These are phyloP conservation scores for Bicyclus anynana DNA, from an alignment of 1,140 invertebrate species.

Conservation along the genomic window DNA sequence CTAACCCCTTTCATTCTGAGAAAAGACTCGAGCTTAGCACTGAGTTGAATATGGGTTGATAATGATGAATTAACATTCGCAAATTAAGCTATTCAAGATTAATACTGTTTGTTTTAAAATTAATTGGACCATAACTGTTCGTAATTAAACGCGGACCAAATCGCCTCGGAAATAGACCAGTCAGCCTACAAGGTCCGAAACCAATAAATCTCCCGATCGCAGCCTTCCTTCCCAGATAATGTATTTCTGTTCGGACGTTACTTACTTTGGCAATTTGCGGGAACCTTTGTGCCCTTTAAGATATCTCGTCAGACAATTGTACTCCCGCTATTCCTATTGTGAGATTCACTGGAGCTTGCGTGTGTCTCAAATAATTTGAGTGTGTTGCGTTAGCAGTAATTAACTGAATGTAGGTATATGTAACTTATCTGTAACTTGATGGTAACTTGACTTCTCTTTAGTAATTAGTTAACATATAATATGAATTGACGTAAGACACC, in stretches of 20 bases:
- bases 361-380: constrained; percentile 24
- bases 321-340: constrained; percentile 47
- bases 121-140: background rate
- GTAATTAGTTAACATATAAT: too few species aligned
- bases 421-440: too few species aligned
- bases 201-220: constrained; percentile 69
- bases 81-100: too few species aligned
- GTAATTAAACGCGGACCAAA: constrained; percentile 4
- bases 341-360: constrained; percentile 27
- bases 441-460: too few species aligned
- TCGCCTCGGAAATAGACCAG: constrained; percentile 54
- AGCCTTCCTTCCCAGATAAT: constrained; percentile 67
- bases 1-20: too few species aligned
- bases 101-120: background rate
- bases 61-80: too few species aligned
- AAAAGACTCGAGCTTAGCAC: too few species aligned
- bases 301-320: constrained; percentile 73
- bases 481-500: too few species aligned
- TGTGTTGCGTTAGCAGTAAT: constrained; percentile 18
- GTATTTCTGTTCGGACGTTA: constrained; percentile 74
- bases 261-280: constrained; percentile 75
- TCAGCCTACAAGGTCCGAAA: constrained; percentile 41
- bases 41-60: too few species aligned
- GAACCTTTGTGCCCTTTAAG: constrained; percentile 74
- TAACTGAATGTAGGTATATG: too few species aligned